Evolutionary conservation across 2,113 vertebrate species (phyloP), one percentile per base, ranked within the genome.

Genomic region (Strigops habroptila): DNA sequence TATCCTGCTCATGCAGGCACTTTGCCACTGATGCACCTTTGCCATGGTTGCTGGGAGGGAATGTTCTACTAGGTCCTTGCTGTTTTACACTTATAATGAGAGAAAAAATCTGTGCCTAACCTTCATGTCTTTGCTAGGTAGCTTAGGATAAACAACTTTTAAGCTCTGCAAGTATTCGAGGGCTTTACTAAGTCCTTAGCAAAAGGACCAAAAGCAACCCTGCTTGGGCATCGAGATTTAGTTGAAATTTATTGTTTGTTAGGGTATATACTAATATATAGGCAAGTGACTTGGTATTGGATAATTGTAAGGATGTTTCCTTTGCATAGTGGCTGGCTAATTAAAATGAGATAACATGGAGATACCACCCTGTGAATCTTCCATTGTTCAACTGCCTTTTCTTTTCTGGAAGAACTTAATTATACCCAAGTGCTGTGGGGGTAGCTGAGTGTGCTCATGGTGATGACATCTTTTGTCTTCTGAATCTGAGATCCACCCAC

Each of bases 401-500:
- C 43, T 39, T 52, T 75, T 69, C 63, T 95, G 80, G 49, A 84
- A 73, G 70, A 91, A 73, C 65, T 79, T 94, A 79, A 96, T 95
- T 91, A 69, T 27, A 46, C 28, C 71, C 41, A 95, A 93, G 77
- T 82, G 81, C 88, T 96, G 94, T 87, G 95, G 83, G 78, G 21
- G 96, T 87, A 93, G 96, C 59, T 57, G 57, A 86, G 31, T 43
- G 37, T 82, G 92, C 73, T 92, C 7, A 7, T 68, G 51, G 55
- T 86, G 77, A 74, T 83, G 86, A 86, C 83, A 90, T 85, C 84
- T 89, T 91, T 78, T 96, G 55, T 96, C 86, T 93, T 93, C 63
- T 53, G 74, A 84, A 84, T 87, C 70, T 82, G 81, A 65, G 59
- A 85, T 87, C 86, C 74, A 70, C 96, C 92, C 65, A 91, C 91